These are phyloP conservation scores for Crax fasciolata DNA, from an alignment of 2,797 vertebrate genomes.

Conservation along the genomic window DNA sequence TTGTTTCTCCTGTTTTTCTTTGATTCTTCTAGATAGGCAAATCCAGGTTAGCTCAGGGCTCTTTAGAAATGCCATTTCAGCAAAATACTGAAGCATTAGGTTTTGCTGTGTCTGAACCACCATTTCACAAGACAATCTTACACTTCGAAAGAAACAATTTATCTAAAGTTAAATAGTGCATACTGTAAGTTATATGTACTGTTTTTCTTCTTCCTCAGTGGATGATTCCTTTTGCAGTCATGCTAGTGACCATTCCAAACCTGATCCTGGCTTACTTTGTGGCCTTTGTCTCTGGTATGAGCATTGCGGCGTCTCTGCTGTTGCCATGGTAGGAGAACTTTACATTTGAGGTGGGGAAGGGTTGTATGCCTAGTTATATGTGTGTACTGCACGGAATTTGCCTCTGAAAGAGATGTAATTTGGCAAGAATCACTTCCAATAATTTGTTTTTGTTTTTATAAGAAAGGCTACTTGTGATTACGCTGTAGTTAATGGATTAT, in stretches of 20 bases:
- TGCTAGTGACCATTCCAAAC: constrained; percentile 92
- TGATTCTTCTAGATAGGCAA: not conserved
- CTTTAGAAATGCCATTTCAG: not conserved
- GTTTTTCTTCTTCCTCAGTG: constrained; percentile 83
- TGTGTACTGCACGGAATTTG: not conserved
- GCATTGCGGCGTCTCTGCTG: constrained; percentile 93
- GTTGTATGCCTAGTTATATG: not conserved
- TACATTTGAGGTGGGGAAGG: not conserved
- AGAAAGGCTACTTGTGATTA: not conserved
- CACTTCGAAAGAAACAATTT: not conserved
- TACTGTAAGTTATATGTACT: not conserved
- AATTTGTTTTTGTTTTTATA: not conserved
- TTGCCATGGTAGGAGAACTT: constrained; percentile 91
- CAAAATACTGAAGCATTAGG: not conserved
- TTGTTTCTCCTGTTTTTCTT: not conserved
- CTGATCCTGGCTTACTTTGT: constrained; percentile 91
- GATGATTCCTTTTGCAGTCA: constrained; percentile 94
- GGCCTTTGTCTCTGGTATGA: constrained; percentile 92
- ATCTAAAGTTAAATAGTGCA: not conserved
- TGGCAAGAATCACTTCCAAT: not conserved
- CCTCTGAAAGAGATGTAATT: not conserved
- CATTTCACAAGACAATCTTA: not conserved
- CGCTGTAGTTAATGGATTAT: not conserved
- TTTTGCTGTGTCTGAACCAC: not conserved
- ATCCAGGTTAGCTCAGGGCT: not conserved